Conservation (phyloP, 64 coral and sea anemone genomes). For the Dendrophyllia cribrosa region DNA sequence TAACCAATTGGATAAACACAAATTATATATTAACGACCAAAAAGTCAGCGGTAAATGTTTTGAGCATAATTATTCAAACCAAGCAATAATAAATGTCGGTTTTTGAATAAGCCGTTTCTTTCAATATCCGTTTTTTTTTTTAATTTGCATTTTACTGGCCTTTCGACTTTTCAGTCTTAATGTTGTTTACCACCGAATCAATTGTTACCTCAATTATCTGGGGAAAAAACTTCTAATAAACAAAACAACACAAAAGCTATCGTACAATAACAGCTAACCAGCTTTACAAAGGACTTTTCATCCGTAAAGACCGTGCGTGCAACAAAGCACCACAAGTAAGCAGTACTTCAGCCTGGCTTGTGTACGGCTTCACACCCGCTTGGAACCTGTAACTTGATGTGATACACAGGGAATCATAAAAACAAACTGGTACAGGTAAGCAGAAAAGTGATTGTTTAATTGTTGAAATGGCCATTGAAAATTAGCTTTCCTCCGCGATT, state of each 20-base stretch:
- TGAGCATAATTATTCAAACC: too few species aligned
- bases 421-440: not conserved
- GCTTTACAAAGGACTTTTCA: not conserved
- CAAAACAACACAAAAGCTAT: not conserved
- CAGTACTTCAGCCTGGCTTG: too few species aligned
- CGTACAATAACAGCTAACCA: not conserved
- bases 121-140: not conserved
- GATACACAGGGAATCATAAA: not conserved
- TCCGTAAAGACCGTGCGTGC: not conserved
- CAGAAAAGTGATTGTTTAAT: too few species aligned
- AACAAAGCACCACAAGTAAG: too few species aligned
- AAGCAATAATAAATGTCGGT: too few species aligned
- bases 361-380: too few species aligned
- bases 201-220: not conserved
- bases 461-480: too few species aligned
- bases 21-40: too few species aligned
- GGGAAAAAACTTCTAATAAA: not conserved
- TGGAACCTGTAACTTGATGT: too few species aligned
- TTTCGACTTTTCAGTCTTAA: not conserved
- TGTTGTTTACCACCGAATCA: not conserved
- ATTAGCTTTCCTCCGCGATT: not conserved
- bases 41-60: too few species aligned
- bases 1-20: too few species aligned
- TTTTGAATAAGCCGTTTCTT: too few species aligned
- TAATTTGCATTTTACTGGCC: constrained; percentile 10